Base-by-base conservation (phyloP, 2,797 vertebrate species). In the Takifugu rubripes region DNA sequence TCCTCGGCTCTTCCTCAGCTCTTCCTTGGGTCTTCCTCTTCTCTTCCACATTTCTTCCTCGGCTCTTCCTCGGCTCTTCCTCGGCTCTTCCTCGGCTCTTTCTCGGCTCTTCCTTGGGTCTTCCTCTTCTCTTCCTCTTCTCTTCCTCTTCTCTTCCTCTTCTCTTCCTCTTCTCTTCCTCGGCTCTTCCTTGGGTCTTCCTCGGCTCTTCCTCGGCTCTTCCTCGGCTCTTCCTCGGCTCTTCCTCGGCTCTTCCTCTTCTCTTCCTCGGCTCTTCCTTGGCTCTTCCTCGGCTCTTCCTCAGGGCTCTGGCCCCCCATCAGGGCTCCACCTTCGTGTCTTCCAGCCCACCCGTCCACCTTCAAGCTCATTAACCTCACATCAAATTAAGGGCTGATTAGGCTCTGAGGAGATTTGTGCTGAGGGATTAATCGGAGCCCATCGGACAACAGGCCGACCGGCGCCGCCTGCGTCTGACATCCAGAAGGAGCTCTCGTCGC, bases 391-490 rank as follows among this genome's bases (percentile, higher is more conserved):
- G 40, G 66, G 68, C 79, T 72, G 75, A 82, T 74, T 68, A 62
- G 72, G 76, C 75, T 74, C 57, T 36, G 56, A 65, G 69, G 63
- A 64, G 79, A 79, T 85, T 81, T 84, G 64, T 61, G 40, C 52
- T 10, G 56, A 40, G 49, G 46, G 68, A 49, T 74, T 75, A 78
- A 62, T 70, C 60, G 25, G 49, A 26, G 46, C 9, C 16, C 7
- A 59, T 29, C 57, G 31, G 54, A 3, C 33, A 43, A 16, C n/a
- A 44, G 15, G 15, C 43, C n/a, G 2, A 44, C 43, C 43, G n/a
- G n/a, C 43, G 43, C 43, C 12, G 36, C 12, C 36, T 40, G 11
- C 36, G 11, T 12, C 36, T 12, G 12, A 14, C 36, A 40, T 14
- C 14, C 36, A 40, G 36, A 33, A 33, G 2, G 33, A 33, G 36